Conservation (phyloP, 1,140 invertebrate genomes). For the Drosophila tristis region DNA sequence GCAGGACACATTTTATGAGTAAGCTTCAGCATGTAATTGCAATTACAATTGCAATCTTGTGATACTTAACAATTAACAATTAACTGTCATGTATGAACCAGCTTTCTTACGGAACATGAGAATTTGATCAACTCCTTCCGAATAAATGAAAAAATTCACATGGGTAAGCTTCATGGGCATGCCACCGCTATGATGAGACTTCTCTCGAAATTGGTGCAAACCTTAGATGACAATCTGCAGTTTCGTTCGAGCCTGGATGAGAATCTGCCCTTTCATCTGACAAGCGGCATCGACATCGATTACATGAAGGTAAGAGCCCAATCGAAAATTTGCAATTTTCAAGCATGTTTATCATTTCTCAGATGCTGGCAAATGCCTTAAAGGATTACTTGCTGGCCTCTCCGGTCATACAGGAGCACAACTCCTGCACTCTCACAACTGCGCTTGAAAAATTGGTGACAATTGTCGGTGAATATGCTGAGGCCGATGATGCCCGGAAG, state of each 20-base stretch:
- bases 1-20: slow-evolving; percentile 45
- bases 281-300: slow-evolving; percentile 10
- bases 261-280: slow-evolving; percentile 32
- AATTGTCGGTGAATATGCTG: slow-evolving; percentile 37
- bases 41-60: not conserved
- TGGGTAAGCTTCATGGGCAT: slow-evolving; percentile 29
- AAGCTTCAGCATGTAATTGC: not conserved
- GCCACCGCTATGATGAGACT: slow-evolving; percentile 43
- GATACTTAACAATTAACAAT: too few species aligned
- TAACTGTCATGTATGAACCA: not conserved
- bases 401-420: slow-evolving; percentile 25
- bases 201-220: slow-evolving; percentile 19
- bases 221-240: slow-evolving; percentile 22
- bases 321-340: not conserved
- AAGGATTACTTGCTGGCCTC: slow-evolving; percentile 34
- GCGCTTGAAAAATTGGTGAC: slow-evolving; percentile 12
- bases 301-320: slow-evolving; percentile 29
- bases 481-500: slow-evolving; percentile 31
- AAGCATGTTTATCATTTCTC: not conserved
- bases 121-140: slow-evolving; percentile 32
- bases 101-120: slow-evolving; percentile 33
- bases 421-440: slow-evolving; percentile 19
- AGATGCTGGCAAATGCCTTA: slow-evolving; percentile 31
- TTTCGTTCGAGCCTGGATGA: slow-evolving; percentile 44
- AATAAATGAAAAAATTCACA: slow-evolving; percentile 15